Evolutionary conservation across 2,888 invertebrate species (phyloP).

Genomic region (Osedax frankpressi): DNA sequence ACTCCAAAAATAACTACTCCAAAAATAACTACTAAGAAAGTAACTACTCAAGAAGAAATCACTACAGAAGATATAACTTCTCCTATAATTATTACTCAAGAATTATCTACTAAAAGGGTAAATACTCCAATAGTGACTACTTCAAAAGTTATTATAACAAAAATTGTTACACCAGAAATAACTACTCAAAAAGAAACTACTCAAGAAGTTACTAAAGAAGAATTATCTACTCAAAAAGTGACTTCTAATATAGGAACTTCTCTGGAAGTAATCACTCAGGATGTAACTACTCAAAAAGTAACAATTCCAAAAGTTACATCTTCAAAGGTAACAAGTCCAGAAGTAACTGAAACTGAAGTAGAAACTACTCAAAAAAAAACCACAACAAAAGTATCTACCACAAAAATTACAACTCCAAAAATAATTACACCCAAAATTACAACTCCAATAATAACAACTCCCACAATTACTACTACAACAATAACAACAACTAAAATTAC

Average conservation of each 20-base stretch:
- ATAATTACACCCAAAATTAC: background rate
- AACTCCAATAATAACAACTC: background rate
- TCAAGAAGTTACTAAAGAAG: background rate
- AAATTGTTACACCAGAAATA: background rate
- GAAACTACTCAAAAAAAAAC: background rate
- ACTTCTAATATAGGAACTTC: background rate
- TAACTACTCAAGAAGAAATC: background rate
- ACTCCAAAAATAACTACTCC: background rate
- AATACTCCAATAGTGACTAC: background rate
- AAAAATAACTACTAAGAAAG: background rate
- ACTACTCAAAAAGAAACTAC: background rate
- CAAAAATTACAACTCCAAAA: background rate
- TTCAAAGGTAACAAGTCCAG: background rate
- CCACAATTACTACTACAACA: background rate
- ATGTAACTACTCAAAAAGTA: background rate
- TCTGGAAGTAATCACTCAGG: background rate
- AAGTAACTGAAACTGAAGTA: background rate
- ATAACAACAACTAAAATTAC: background rate
- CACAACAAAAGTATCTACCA: background rate
- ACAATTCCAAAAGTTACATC: background rate
- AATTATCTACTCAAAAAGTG: background rate
- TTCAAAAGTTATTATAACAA: background rate
- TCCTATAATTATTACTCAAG: background rate
- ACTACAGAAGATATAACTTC: background rate
- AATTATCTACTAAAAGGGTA: background rate